Evolutionary conservation across 2,888 invertebrate species (phyloP).

Genomic region (Tetramorium bicarinatum): DNA sequence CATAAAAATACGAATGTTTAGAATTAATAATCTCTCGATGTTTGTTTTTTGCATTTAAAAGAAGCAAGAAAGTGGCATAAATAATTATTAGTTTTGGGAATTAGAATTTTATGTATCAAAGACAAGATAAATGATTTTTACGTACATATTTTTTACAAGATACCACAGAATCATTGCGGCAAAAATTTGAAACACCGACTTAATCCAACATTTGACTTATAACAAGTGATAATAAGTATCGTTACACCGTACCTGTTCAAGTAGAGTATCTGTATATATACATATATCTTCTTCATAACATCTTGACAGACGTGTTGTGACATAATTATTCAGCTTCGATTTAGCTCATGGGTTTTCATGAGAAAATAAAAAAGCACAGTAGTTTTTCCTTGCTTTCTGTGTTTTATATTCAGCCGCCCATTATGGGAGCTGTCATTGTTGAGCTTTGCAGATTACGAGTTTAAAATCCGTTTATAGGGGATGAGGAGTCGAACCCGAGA

Average conservation of each 20-base stretch:
- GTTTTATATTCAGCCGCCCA: background rate
- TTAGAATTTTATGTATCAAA: conserved; percentile 19
- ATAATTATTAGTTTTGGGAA: conserved; percentile 3
- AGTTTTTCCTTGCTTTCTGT: background rate
- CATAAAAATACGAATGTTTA: background rate
- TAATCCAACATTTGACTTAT: conserved; percentile 30
- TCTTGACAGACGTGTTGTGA: conserved; percentile 7
- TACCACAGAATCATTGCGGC: background rate
- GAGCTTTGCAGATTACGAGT: background rate
- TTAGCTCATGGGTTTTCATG: background rate
- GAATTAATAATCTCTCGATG: conserved; percentile 8
- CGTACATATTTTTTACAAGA: conserved; percentile 24
- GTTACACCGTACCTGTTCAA: conserved; percentile 42
- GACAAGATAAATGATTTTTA: conserved; percentile 49
- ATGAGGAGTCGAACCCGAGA: background rate
- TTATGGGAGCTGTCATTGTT: background rate
- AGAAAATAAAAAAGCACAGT: background rate
- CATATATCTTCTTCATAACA: background rate
- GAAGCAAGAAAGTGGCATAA: background rate
- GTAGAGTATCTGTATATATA: conserved; percentile 31
- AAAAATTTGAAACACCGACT: conserved; percentile 5
- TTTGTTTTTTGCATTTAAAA: conserved; percentile 29
- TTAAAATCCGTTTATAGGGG: background rate
- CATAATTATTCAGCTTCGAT: background rate
- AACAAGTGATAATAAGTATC: background rate